These are phyloP conservation scores for Esperia sulphurella DNA, from an alignment of 2,888 invertebrate species.

Conservation along the genomic window DNA sequence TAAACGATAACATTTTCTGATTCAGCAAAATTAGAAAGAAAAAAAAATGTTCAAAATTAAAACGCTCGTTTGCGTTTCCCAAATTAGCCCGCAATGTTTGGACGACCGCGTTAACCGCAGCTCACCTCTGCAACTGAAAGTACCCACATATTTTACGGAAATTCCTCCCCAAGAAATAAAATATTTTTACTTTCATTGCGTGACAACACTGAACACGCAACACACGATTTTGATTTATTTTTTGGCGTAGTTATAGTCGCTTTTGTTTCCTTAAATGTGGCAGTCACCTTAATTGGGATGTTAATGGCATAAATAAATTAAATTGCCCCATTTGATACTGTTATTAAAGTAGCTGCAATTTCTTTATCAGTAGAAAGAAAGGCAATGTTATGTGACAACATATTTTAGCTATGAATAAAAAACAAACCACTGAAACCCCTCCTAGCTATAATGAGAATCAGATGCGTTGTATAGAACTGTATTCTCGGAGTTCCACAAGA, in stretches of 20 bases:
- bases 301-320: constrained; percentile 20
- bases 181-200: constrained; percentile 54
- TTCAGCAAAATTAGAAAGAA: no score
- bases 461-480: no score
- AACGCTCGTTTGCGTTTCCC: constrained; percentile 18
- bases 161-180: constrained; percentile 26
- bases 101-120: constrained; percentile 20
- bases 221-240: constrained; percentile 52
- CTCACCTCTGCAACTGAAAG: constrained; percentile 30
- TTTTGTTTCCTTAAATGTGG: constrained; percentile 34
- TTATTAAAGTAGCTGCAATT: not conserved
- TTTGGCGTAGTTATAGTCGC: constrained; percentile 30
- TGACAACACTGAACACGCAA: constrained; percentile 55
- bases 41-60: not conserved
- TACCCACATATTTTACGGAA: constrained; percentile 44
- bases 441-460: no score
- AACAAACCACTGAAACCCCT: no score
- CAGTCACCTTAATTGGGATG: constrained; percentile 40
- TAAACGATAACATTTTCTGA: no score
- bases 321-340: constrained; percentile 4
- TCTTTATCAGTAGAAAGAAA: no score
- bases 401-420: no score
- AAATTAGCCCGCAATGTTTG: constrained; percentile 31
- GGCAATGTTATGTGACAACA: no score
- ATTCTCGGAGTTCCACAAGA: no score